Base-by-base conservation (phyloP, 2,888 invertebrate genomes). In the Troides aeacus region DNA sequence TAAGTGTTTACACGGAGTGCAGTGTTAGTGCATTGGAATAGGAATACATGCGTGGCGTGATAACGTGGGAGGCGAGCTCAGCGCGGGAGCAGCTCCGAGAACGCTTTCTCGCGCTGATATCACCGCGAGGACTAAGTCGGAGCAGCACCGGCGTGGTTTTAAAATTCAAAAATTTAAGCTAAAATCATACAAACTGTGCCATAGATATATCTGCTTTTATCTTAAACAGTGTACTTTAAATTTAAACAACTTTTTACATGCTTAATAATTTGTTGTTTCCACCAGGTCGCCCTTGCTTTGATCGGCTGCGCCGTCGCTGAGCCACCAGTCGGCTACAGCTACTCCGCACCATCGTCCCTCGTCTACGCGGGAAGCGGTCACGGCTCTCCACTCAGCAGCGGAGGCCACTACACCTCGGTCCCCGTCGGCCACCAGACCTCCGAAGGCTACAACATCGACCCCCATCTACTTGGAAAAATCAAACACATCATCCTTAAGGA, bases 401-500 rank as follows among this genome's bases (percentile, higher is more conserved):
- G 96, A 64, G 96, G 96, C 73, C 95, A 95, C 79, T 96, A 96
- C 93, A 93, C 93, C 79, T 94, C 95, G 71, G 97, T 96, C 53
- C 95, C 96, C 68, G 93, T 95, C 74, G 97, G 97, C 74, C 95
- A 95, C 88, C 96, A 96, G 83, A 95, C 95, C 77, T 95, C 94
- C 75, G 97, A 97, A 84, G 97, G 97, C 74, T 96, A 96, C 84
- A 94, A 95, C 87, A 96, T 97, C 72, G 97, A 97, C 91, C 94
- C 94, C 65, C 95, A 95, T 77, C 94, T 97, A 75, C 93, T 97
- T 76, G 96, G 97, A 83, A 96, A 97, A 89, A 95, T 97, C 84
- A 95, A 96, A 84, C 95, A 96, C 90, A 97, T 97, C 87, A 94
- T 97, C 79, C 93, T 97, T 77, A 96, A 96, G 81, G 97, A 97